Base-by-base conservation (phyloP, 2,797 vertebrate species). In the Platalea minor region DNA sequence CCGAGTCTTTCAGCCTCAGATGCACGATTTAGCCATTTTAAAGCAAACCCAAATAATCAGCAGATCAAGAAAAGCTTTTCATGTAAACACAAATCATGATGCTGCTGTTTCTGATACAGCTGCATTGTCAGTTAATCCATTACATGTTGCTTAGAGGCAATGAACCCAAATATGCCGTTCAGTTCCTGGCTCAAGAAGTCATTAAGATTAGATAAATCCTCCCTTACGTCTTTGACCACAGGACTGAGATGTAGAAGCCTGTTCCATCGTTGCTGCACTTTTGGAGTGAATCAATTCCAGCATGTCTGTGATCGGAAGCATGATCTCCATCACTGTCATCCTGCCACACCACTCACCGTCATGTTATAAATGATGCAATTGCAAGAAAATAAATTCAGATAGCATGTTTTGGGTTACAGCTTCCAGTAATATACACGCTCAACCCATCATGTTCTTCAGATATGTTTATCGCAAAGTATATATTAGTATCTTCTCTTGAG, bases 271-370 rank as follows among this genome's bases (percentile, higher is more conserved):
- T n/a, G 18, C 8, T 54, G 33, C 15, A 18, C 45, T 64, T 79
- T 17, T 11, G 20, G 54, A 78, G 50, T 9, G 11, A 48, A 53
- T 28, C 7, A 13, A 26, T 69, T 50, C 21, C 20, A 24, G 45
- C 18, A 21, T 1, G 0, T 16, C n/a, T 82, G n/a, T 0, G 1
- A 48, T 6, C 63, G 50, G 64, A 61, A 68, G 39, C 11, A 8
- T 2, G 5, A 28, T 78, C 24, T 54, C 45, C 67, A 64, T 13
- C 73, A 18, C 41, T 39, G 45, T 10, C 76, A 86, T 17, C 20
- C 25, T 31, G 20, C 45, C 18, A 13, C 4, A 21, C 19, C 37
- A 17, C 18, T 25, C 35, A 18, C 46, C 3, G 0, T 6, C 0
- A 0, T 10, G 13, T 43, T 43, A 59, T 5, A 63, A 53, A 53